Evolutionary conservation across 2,113 vertebrate species (phyloP).

Genomic region (Elgaria multicarinata): DNA sequence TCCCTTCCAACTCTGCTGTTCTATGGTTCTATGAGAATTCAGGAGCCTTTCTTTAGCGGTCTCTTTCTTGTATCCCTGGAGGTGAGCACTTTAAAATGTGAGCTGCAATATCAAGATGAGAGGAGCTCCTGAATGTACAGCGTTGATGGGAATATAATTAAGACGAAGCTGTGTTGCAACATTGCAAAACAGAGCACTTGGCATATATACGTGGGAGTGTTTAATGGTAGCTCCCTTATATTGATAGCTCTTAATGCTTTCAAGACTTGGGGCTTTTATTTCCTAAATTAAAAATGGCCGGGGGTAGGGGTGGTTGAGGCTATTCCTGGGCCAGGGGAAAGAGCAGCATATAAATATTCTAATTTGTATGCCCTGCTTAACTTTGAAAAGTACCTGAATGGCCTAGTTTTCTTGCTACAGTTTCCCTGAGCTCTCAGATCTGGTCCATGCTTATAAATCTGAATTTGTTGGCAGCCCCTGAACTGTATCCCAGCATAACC

Average conservation of each 20-base stretch:
- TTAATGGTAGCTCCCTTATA: background rate
- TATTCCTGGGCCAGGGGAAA: background rate
- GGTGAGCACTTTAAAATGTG: background rate
- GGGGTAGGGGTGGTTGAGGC: background rate
- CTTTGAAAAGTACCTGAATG: background rate
- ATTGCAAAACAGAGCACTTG: background rate
- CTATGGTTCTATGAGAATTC: too few species aligned
- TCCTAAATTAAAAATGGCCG: background rate
- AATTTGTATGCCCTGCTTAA: background rate
- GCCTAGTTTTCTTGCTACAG: background rate
- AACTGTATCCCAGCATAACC: background rate
- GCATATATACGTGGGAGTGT: background rate
- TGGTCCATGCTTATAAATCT: background rate
- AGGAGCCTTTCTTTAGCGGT: background rate
- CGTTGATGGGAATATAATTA: background rate
- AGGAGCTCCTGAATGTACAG: background rate
- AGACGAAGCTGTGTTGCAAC: background rate
- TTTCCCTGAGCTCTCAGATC: constrained; percentile 3
- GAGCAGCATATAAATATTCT: background rate
- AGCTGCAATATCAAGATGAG: background rate
- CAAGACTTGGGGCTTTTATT: background rate
- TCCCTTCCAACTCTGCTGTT: too few species aligned
- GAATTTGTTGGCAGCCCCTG: background rate
- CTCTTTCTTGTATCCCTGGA: too few species aligned
- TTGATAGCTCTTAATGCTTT: background rate